Evolutionary conservation across 2,113 vertebrate genomes (phyloP), one percentile per base, ranked within the genome.

Genomic region (Charina bottae): DNA sequence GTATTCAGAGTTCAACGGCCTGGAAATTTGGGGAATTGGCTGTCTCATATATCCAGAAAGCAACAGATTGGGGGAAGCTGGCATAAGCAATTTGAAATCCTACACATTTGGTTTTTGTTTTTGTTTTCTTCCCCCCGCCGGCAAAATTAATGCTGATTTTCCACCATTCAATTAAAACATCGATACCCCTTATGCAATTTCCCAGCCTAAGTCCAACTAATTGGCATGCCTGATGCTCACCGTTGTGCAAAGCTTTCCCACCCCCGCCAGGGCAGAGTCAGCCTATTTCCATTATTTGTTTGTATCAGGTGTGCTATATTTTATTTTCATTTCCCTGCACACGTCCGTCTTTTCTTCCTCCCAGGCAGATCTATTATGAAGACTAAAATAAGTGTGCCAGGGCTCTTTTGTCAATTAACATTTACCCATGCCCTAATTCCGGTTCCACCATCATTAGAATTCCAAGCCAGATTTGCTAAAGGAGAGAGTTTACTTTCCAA

Each of bases 391-490:
- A 84, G 54, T 85, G 92, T 95, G 89, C 93, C 0, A 33, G 93
- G 92, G 93, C 94, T 93, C 83, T 59, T 95, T 93, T 92, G 5
- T 6, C 92, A 94, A 94, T 95, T 96, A 96, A 95, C 96, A 95
- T 96, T 94, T 93, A 93, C 92, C 94, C 0, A 87, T 95, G 95
- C 93, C 96, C 94, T 59, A 87, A 93, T 93, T 55, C 88, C 93
- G 96, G 91, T 93, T 92, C 93, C 92, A 93, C 87, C 93, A 95
- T 95, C 95, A 89, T 96, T 94, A 92, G 93, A 42, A 94, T 94
- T 94, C 91, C 92, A 94, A 54, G 88, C 92, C 87, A 49, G 62
- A 3, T 7, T 56, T 42, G 62, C 88, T 0, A 0, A 94, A 78
- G 92, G 91, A 94, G 92, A 92, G 55, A 84, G 93, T 93, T 96